phyloP scores from a whole-genome alignment of 92 coral and sea anemone species.

The Heteractis magnifica region DNA sequence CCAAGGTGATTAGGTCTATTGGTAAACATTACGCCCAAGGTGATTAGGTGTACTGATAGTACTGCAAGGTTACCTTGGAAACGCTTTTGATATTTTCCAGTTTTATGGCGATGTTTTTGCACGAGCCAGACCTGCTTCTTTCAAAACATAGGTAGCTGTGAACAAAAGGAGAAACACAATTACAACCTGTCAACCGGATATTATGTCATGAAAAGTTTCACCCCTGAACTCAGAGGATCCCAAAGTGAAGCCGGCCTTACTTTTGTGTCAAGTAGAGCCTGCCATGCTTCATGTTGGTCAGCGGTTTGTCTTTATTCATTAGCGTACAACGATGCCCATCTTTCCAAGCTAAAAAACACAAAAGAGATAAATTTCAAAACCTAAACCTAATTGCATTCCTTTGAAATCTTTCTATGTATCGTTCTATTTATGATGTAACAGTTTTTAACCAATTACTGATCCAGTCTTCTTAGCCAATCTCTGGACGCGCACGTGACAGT shows the following conservation, averaged over 20 bases:
- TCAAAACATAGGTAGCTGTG: conserved; percentile 87
- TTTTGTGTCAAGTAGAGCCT: conserved; percentile 76
- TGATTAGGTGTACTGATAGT: no score
- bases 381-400: no score
- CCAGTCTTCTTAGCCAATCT: no score
- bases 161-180: background rate
- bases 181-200: background rate
- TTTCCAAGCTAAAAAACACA: conserved; percentile 75
- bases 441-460: no score
- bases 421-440: background rate
- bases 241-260: conserved; percentile 25
- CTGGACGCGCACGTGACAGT: no score
- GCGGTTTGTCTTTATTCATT: conserved; percentile 79
- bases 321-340: conserved; percentile 83
- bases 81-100: conserved; percentile 59
- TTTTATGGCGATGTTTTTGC: conserved; percentile 70
- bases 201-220: no score
- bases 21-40: no score
- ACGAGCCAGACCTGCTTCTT: conserved; percentile 53
- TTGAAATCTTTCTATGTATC: background rate
- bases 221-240: background rate
- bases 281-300: conserved; percentile 77
- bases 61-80: conserved; percentile 57
- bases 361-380: background rate
- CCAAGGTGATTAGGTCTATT: no score